Evolutionary conservation across 2,888 invertebrate species (phyloP).

Genomic region (Ectropis crepuscularia): DNA sequence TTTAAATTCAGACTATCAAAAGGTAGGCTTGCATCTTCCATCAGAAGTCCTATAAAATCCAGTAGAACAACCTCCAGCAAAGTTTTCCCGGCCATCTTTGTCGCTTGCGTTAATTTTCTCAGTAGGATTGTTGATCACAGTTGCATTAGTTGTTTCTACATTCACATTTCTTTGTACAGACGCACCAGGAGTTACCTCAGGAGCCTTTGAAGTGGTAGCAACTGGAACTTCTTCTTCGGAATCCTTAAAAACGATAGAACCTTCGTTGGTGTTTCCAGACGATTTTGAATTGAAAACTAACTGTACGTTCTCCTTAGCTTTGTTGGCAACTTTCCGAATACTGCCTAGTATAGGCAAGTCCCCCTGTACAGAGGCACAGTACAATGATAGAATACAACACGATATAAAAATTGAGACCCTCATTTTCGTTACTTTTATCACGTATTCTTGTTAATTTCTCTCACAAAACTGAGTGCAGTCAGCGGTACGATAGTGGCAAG

Average conservation of each 20-base stretch:
- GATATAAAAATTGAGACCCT: constrained; percentile 49
- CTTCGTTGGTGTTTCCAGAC: constrained; percentile 2
- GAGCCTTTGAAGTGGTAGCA: constrained; percentile 4
- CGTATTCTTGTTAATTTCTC: constrained; percentile 42
- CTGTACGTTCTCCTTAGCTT: constrained; percentile 50
- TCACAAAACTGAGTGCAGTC: constrained; percentile 20
- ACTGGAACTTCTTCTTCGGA: constrained; percentile 26
- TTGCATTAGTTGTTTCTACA: constrained; percentile 24
- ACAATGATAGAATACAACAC: constrained; percentile 48
- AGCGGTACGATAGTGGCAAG: constrained; percentile 29
- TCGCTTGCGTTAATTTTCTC: constrained; percentile 37
- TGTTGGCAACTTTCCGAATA: constrained; percentile 48
- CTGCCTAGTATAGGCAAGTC: constrained; percentile 52
- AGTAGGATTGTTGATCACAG: constrained; percentile 25
- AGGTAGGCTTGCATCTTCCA: constrained; percentile 68
- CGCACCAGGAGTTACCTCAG: constrained; percentile 4
- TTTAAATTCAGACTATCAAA: constrained; percentile 26
- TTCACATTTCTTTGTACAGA: constrained; percentile 1
- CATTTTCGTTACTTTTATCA: constrained; percentile 49
- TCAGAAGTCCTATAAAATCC: constrained; percentile 66
- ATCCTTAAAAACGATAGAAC: constrained; percentile 39
- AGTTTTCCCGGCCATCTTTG: constrained; percentile 66
- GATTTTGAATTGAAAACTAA: constrained; percentile 12
- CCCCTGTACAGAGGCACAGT: constrained; percentile 47
- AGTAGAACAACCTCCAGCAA: constrained; percentile 59